Evolutionary conservation across 1,140 invertebrate species (phyloP).

Genomic region (Myzus persicae): DNA sequence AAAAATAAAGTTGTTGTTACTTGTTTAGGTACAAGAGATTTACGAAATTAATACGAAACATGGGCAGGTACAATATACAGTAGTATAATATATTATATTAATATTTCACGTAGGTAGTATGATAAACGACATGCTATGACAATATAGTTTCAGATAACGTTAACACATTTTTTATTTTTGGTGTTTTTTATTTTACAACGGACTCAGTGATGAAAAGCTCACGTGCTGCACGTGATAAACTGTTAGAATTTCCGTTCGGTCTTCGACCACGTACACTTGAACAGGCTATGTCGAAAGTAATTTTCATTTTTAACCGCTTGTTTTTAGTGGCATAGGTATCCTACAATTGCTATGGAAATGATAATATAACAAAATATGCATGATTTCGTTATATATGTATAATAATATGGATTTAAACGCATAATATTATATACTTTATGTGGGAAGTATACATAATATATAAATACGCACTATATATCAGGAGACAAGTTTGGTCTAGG

Average conservation of each 20-base stretch:
- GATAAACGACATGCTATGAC: not conserved
- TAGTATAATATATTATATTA: no score
- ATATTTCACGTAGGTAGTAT: not conserved
- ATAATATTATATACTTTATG: no score
- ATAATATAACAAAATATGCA: not conserved
- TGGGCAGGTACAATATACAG: no score
- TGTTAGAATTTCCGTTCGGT: not conserved
- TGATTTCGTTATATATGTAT: not conserved
- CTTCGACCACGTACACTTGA: not conserved
- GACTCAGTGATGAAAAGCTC: not conserved
- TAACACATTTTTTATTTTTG: not conserved
- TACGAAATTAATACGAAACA: no score
- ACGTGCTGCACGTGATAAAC: not conserved
- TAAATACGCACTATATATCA: no score
- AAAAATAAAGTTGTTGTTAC: no score
- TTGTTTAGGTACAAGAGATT: no score
- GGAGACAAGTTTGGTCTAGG: not conserved
- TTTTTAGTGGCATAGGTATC: not conserved
- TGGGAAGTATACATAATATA: no score
- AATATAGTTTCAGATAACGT: not conserved
- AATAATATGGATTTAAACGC: not conserved
- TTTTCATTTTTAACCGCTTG: not conserved
- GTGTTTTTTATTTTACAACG: not conserved
- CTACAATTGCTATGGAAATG: not conserved
- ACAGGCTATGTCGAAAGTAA: not conserved